These are phyloP conservation scores for Drosophila pseudoobscura DNA, from an alignment of 1,140 invertebrate genomes.

Conservation along the genomic window DNA sequence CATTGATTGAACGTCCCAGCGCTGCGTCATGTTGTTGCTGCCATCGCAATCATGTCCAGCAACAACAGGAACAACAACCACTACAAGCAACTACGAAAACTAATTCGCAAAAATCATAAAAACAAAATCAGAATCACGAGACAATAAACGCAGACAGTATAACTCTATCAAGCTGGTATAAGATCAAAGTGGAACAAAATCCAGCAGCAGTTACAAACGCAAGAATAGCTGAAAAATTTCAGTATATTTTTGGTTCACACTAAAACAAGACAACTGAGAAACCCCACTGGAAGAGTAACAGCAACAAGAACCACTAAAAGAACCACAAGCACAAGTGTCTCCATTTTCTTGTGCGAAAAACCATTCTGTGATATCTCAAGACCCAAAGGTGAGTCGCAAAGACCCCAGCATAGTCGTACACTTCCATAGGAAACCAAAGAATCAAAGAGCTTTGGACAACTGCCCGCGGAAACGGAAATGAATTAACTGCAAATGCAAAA, in stretches of 20 bases:
- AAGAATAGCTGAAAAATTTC: constrained; percentile 38
- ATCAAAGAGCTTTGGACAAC: constrained; percentile 9
- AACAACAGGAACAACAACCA: constrained; percentile 21
- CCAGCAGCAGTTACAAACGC: too few relatives aligned
- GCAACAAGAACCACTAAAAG: constrained; percentile 20
- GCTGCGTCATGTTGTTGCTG: constrained; percentile 68
- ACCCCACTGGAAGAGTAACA: constrained; percentile 22
- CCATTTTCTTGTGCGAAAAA: constrained; percentile 60
- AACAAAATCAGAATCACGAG: constrained; percentile 15
- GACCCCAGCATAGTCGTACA: not conserved
- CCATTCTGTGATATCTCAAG: constrained; percentile 82
- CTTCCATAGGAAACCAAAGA: constrained; percentile 4
- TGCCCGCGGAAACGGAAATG: constrained; percentile 56
- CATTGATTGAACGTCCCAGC: constrained; percentile 28
- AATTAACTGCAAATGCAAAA: constrained; percentile 33
- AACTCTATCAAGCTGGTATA: constrained; percentile 24
- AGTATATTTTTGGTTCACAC: constrained; percentile 40
- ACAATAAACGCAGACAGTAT: constrained; percentile 21
- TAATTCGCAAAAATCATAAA: constrained; percentile 51
- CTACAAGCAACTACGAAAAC: constrained; percentile 36
- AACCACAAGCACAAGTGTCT: constrained; percentile 44
- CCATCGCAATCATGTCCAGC: constrained; percentile 49
- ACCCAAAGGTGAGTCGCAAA: constrained; percentile 77
- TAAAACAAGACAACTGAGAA: constrained; percentile 11
- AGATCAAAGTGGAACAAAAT: constrained; percentile 48